phyloP scores from a whole-genome alignment of 2,113 vertebrate species.

The Halcyon senegalensis region DNA sequence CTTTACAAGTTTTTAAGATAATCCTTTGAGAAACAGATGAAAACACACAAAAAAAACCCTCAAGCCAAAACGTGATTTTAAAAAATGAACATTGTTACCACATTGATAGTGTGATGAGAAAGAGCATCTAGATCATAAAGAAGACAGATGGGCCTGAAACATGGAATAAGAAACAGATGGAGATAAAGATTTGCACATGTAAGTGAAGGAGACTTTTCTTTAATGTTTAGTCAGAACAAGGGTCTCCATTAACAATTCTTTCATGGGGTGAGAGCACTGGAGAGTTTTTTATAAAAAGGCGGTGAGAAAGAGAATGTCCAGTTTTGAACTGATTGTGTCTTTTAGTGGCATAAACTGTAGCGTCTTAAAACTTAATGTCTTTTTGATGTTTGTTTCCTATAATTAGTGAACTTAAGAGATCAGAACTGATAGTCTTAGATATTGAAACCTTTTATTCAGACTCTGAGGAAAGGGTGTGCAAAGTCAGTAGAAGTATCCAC shows the following conservation, averaged over 20 bases:
- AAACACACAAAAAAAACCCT: slow-evolving; percentile 3
- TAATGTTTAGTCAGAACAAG: background rate
- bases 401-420: background rate
- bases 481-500: background rate
- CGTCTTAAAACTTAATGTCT: background rate
- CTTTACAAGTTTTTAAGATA: background rate
- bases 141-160: slow-evolving; percentile 5
- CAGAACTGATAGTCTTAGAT: background rate
- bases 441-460: background rate
- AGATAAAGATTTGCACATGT: slow-evolving; percentile 26
- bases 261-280: slow-evolving; percentile 25
- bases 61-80: background rate
- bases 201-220: background rate
- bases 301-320: slow-evolving; percentile 6
- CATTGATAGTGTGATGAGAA: background rate
- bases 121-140: slow-evolving; percentile 19
- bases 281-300: background rate
- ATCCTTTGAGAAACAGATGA: background rate
- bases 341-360: background rate
- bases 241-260: slow-evolving; percentile 18
- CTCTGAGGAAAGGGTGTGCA: background rate
- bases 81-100: slow-evolving; percentile 29
- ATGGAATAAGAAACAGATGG: slow-evolving; percentile 39
- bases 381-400: background rate
- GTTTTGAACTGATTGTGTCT: background rate